phyloP scores from a whole-genome alignment of 1,140 invertebrate genomes.

The Oreohelix idahoensis region DNA sequence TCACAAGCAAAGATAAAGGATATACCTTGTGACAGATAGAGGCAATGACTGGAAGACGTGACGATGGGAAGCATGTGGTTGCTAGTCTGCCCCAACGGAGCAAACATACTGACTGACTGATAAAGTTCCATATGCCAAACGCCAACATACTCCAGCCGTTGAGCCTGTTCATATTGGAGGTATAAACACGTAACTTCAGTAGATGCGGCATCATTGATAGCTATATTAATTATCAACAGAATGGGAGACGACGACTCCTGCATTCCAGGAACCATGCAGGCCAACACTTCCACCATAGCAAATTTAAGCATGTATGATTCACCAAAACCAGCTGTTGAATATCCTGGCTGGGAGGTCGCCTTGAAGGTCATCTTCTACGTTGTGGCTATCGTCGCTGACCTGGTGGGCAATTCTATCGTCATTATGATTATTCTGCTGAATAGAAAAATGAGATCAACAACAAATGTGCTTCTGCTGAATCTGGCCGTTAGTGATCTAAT shows the following conservation, averaged over 20 bases:
- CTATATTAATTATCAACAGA: too few species aligned
- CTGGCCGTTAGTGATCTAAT: slow-evolving; percentile 93
- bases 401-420: slow-evolving; percentile 58
- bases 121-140: too few species aligned
- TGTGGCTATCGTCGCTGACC: slow-evolving; percentile 53
- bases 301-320: not conserved
- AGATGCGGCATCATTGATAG: too few species aligned
- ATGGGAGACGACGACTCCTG: not conserved
- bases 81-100: too few species aligned
- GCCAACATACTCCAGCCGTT: too few species aligned
- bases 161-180: too few species aligned
- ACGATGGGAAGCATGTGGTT: too few species aligned
- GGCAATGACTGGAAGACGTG: too few species aligned
- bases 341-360: slow-evolving; percentile 40
- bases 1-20: too few species aligned
- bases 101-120: too few species aligned
- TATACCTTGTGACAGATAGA: too few species aligned
- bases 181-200: too few species aligned
- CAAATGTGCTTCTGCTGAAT: slow-evolving; percentile 92
- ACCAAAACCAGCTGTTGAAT: not conserved
- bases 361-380: slow-evolving; percentile 60
- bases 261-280: not conserved
- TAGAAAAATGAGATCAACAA: slow-evolving; percentile 66
- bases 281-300: not conserved
- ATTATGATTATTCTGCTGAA: slow-evolving; percentile 56